Percentiles rank a stretch among this genome's conserved stretches.
Conservation (phyloP, 2,888 invertebrate species). For the Apeira syringaria region DNA sequence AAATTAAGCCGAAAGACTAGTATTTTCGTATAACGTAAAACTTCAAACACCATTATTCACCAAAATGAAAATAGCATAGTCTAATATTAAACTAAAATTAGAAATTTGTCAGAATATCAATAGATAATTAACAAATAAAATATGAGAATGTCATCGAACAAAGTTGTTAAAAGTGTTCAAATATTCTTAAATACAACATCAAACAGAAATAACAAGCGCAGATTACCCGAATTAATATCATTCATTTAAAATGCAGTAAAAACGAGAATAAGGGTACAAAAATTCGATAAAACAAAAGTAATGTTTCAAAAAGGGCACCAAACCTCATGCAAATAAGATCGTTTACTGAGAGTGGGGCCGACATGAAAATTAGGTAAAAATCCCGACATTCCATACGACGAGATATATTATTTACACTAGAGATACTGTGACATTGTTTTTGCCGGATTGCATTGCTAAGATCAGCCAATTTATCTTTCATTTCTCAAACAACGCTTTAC, state of each 20-base stretch:
- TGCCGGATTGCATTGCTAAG: conserved; percentile 3
- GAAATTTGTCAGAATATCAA: too few relatives aligned
- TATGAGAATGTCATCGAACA: too few relatives aligned
- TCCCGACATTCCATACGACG: conserved; percentile 46
- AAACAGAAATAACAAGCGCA: neutral
- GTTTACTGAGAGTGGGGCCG: conserved; percentile 41
- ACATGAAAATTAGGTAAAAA: conserved; percentile 57
- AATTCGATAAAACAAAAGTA: conserved; percentile 32
- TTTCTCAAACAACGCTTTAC: too few relatives aligned
- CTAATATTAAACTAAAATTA: too few relatives aligned
- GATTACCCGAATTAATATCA: conserved; percentile 20
- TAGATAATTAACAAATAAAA: too few relatives aligned
- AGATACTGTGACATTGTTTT: neutral
- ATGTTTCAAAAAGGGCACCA: conserved; percentile 33
- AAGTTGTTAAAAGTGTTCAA: too few relatives aligned
- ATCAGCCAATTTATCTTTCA: too few relatives aligned
- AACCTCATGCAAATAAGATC: conserved; percentile 51
- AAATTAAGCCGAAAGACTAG: too few relatives aligned
- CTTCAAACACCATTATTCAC: too few relatives aligned
- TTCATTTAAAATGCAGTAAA: conserved; percentile 23
- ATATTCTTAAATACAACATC: neutral
- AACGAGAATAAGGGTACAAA: conserved; percentile 16
- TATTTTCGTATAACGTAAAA: too few relatives aligned
- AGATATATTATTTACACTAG: conserved; percentile 35
- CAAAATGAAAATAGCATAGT: too few relatives aligned